A percentile compares a stretch with the other conserved stretches of the same genome.
Conservation (phyloP, 2,113 vertebrate genomes). For the Salvelinus sp. region DNA sequence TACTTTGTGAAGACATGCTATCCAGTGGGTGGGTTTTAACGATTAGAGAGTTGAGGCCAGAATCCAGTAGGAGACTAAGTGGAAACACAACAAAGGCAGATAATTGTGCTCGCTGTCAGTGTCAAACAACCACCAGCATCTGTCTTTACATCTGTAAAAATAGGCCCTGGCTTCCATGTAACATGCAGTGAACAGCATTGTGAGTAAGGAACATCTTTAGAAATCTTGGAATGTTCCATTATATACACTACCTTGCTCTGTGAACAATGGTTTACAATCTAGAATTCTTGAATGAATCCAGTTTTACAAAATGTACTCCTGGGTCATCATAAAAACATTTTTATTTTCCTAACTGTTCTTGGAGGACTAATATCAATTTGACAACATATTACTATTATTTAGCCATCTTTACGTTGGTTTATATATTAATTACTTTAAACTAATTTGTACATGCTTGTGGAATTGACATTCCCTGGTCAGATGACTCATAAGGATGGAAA, state of each 20-base stretch:
- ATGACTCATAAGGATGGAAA: slow-evolving; percentile 41
- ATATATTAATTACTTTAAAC: slow-evolving; percentile 70
- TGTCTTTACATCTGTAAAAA: slow-evolving; percentile 24
- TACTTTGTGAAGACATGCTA: slow-evolving; percentile 33
- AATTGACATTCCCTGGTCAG: slow-evolving; percentile 71
- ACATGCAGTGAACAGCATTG: neutral
- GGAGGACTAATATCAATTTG: slow-evolving; percentile 63
- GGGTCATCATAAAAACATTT: slow-evolving; percentile 67
- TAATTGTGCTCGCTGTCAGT: slow-evolving; percentile 11
- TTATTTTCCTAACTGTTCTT: slow-evolving; percentile 71
- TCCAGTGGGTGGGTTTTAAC: slow-evolving; percentile 18
- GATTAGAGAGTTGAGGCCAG: slow-evolving; percentile 19
- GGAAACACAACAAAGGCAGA: slow-evolving; percentile 42
- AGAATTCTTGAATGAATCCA: neutral
- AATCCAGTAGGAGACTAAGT: slow-evolving; percentile 33
- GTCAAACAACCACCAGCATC: neutral
- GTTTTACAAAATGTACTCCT: slow-evolving; percentile 4
- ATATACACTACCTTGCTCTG: neutral
- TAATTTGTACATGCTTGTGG: slow-evolving; percentile 74
- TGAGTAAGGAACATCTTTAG: neutral
- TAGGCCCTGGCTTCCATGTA: neutral
- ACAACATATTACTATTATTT: slow-evolving; percentile 74
- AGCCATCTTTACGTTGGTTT: slow-evolving; percentile 70
- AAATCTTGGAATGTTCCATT: neutral
- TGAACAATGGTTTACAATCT: neutral